These are phyloP conservation scores for Metalampra italica DNA, from an alignment of 2,888 invertebrate species.

Conservation along the genomic window DNA sequence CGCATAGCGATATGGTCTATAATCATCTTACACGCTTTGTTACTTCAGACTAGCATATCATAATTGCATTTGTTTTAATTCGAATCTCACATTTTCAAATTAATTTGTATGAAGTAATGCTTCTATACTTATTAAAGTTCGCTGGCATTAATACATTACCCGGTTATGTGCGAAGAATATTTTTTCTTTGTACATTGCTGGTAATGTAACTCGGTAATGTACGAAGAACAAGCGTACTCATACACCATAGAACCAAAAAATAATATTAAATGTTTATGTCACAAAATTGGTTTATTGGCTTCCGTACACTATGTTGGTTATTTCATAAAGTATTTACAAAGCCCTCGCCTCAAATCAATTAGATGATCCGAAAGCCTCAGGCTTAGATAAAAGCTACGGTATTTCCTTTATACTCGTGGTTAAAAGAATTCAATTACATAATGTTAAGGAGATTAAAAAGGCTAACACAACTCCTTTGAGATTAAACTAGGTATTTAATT, in stretches of 20 bases:
- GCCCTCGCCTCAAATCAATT: constrained; percentile 56
- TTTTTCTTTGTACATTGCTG: too few species aligned
- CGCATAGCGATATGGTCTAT: too few species aligned
- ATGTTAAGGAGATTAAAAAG: constrained; percentile 69
- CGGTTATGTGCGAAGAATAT: too few species aligned
- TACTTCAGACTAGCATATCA: too few species aligned
- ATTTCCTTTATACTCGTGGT: constrained; percentile 67
- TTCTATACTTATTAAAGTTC: too few species aligned
- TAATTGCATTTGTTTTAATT: too few species aligned
- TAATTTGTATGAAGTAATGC: too few species aligned
- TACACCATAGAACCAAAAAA: constrained; percentile 4
- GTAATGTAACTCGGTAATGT: too few species aligned
- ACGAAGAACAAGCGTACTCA: too few species aligned
- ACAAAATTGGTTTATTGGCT: constrained; percentile 12
- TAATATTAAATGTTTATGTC: constrained; percentile 7
- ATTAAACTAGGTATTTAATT: constrained; percentile 56
- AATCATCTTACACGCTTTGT: too few species aligned
- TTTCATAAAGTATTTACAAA: constrained; percentile 43
- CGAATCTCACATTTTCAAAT: too few species aligned
- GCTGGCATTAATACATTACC: too few species aligned
- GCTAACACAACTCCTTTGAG: constrained; percentile 66
- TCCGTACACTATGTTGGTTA: constrained; percentile 28
- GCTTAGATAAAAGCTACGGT: constrained; percentile 61
- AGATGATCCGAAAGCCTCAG: constrained; percentile 55
- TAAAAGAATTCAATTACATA: constrained; percentile 74